A percentile compares a stretch with the other conserved stretches of the same genome.
Conservation (phyloP, 2,113 vertebrate species). For the Pseudopipra pipra region DNA sequence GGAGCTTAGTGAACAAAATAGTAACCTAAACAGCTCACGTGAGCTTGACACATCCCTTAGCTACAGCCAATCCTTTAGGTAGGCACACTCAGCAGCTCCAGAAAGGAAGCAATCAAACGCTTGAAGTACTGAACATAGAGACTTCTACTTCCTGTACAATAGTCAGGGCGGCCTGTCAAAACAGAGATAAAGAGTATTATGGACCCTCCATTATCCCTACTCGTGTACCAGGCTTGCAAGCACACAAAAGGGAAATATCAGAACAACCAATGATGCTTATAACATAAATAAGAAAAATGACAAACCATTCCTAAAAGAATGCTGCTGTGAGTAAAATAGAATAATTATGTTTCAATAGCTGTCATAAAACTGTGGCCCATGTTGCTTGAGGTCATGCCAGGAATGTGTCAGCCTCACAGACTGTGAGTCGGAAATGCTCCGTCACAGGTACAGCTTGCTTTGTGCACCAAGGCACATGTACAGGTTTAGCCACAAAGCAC, state of each 20-base stretch:
- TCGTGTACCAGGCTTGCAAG: neutral
- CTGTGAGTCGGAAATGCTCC: neutral
- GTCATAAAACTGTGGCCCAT: neutral
- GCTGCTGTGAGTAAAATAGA: neutral
- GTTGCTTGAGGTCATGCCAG: neutral
- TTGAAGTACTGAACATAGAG: neutral
- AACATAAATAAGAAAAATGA: neutral
- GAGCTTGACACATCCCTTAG: neutral
- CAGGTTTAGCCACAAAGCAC: neutral
- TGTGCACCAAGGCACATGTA: neutral
- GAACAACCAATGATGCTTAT: neutral
- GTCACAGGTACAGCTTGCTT: neutral
- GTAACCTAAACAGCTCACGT: neutral
- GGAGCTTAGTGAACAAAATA: neutral
- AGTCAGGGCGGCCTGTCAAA: neutral
- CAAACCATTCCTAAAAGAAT: neutral
- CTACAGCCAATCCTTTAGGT: neutral
- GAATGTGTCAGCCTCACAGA: neutral
- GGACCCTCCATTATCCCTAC: neutral
- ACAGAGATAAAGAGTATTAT: neutral
- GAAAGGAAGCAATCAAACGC: neutral
- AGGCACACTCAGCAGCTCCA: neutral
- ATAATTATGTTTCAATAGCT: neutral
- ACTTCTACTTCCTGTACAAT: neutral
- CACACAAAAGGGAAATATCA: slow-evolving; percentile 53